phyloP scores from a whole-genome alignment of 2,888 invertebrate species.

The Graphium colonna region DNA sequence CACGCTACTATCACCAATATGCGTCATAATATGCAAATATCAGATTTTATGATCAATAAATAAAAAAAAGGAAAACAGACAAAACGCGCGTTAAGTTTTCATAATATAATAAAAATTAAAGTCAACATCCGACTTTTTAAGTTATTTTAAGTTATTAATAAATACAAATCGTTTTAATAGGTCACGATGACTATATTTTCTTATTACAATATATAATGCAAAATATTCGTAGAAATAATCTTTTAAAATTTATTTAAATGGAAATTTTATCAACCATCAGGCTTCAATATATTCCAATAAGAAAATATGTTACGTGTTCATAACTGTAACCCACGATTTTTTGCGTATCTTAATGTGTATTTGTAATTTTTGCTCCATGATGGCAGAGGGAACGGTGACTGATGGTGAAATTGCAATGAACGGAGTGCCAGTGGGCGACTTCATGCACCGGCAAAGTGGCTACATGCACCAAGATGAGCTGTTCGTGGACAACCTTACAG shows the following conservation, averaged over 20 bases:
- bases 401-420: slow-evolving; percentile 92
- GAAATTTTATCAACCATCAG: background rate
- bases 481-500: slow-evolving; percentile 91
- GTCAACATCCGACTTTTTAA: too few species aligned
- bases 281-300: slow-evolving; percentile 1
- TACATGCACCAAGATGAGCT: slow-evolving; percentile 96
- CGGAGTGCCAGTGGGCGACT: slow-evolving; percentile 84
- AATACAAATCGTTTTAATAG: too few species aligned
- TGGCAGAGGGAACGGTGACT: slow-evolving; percentile 83
- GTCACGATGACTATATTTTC: too few species aligned
- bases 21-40: background rate
- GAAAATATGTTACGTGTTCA: too few species aligned
- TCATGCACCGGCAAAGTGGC: slow-evolving; percentile 90
- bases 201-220: too few species aligned
- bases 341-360: too few species aligned
- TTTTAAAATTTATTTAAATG: background rate
- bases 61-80: too few species aligned
- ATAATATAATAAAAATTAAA: too few species aligned
- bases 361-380: slow-evolving; percentile 29
- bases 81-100: too few species aligned
- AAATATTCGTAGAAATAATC: background rate
- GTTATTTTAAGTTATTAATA: too few species aligned
- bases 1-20: background rate
- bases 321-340: too few species aligned
- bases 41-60: background rate